Percentiles rank a stretch among this genome's conserved stretches.
Evolutionary conservation across 2,888 invertebrate species (phyloP).

Genomic region (Nezara viridula): DNA sequence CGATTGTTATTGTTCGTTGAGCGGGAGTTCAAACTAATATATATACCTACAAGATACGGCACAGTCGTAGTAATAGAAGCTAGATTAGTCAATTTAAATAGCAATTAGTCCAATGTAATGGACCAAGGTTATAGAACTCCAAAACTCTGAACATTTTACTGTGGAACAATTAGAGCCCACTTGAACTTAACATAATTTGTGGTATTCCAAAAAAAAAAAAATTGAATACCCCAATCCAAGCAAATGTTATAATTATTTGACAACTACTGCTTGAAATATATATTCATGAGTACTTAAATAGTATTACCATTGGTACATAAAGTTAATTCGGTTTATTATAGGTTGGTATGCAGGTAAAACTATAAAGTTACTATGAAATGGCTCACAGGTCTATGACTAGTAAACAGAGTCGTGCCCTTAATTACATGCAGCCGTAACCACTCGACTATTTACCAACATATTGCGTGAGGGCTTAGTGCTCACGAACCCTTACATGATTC

Average conservation of each 20-base stretch:
- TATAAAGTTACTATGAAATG: not conserved
- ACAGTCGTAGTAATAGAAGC: not conserved
- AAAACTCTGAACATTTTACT: too few relatives aligned
- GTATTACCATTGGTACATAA: too few relatives aligned
- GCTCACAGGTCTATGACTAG: not conserved
- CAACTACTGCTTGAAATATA: too few relatives aligned
- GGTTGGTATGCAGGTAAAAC: not conserved
- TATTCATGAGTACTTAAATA: too few relatives aligned
- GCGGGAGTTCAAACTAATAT: not conserved
- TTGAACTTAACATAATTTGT: too few relatives aligned
- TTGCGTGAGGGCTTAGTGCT: not conserved
- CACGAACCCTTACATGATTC: slow-evolving; percentile 25
- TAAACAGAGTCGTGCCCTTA: not conserved
- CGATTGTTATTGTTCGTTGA: not conserved
- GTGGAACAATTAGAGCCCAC: too few relatives aligned
- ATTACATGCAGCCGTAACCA: not conserved
- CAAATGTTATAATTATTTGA: too few relatives aligned
- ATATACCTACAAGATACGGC: not conserved
- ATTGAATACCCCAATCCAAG: too few relatives aligned
- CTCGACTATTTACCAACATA: slow-evolving; percentile 23
- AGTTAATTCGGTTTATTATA: not conserved
- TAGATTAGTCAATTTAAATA: not conserved
- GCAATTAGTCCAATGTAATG: not conserved
- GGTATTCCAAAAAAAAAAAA: too few relatives aligned
- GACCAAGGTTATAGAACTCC: too few relatives aligned